Conservation (phyloP, 2,797 vertebrate genomes). For the Artibeus lituratus region DNA sequence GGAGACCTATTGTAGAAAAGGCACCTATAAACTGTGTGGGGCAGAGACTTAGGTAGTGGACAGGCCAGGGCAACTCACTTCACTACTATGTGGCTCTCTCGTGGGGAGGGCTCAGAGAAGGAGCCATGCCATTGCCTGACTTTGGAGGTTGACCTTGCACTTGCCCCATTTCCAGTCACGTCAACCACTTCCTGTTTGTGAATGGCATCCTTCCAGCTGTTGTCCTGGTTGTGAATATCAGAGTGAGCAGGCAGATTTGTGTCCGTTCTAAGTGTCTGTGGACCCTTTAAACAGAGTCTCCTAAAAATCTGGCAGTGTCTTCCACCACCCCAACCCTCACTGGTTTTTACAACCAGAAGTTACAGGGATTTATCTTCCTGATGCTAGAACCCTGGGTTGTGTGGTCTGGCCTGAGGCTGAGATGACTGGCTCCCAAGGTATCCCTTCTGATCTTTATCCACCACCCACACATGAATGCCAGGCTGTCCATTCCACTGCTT, state of each 20-base stretch:
- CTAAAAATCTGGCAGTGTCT: background rate
- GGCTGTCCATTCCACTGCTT: background rate
- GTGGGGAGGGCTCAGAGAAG: background rate
- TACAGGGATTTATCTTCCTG: background rate
- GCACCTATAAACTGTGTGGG: background rate
- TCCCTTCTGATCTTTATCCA: background rate
- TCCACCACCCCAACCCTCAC: background rate
- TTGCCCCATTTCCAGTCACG: background rate
- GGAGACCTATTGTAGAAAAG: too few relatives aligned
- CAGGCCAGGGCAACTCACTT: background rate
- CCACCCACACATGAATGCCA: background rate
- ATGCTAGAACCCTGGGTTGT: background rate
- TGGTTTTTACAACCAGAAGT: background rate
- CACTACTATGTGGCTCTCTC: background rate
- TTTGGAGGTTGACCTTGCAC: background rate
- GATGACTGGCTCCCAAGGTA: background rate
- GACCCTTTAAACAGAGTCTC: background rate
- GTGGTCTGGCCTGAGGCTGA: background rate
- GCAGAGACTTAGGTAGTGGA: background rate
- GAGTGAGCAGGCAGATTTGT: background rate
- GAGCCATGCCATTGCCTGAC: background rate
- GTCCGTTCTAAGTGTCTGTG: background rate
- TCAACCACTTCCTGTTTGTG: background rate
- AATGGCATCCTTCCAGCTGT: background rate
- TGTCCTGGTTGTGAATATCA: background rate